Conservation (phyloP, 2,113 vertebrate genomes). For the Semnornis frantzii region DNA sequence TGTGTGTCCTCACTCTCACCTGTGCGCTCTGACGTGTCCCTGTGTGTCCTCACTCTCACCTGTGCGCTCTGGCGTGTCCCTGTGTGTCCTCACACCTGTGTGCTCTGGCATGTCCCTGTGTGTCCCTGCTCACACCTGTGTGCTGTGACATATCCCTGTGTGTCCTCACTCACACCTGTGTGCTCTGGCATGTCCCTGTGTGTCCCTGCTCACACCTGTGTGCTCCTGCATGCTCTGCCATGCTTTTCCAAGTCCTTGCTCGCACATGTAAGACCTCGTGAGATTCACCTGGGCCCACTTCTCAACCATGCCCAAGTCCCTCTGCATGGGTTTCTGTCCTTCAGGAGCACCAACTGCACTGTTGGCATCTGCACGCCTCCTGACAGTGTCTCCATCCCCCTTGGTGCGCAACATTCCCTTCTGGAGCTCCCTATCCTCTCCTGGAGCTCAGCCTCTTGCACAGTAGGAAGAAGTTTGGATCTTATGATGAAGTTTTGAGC, state of each 20-base stretch:
- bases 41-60: not conserved
- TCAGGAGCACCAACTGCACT: too few species aligned
- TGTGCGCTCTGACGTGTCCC: rapidly evolving
- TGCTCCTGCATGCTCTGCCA: not conserved
- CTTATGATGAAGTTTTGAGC: too few species aligned
- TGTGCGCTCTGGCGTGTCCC: rapidly evolving
- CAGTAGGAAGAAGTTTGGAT: too few species aligned
- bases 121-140: not conserved
- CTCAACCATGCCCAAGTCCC: too few species aligned
- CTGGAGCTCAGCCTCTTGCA: too few species aligned
- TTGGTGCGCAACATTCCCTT: too few species aligned
- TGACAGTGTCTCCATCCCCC: too few species aligned
- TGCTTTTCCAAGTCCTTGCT: not conserved
- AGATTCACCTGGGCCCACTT: too few species aligned
- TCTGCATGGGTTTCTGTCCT: too few species aligned
- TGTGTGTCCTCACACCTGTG: not conserved
- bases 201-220: not conserved
- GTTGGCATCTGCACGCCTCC: too few species aligned
- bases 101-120: not conserved
- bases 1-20: rapidly evolving
- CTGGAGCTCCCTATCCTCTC: too few species aligned
- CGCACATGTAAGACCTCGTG: too few species aligned
- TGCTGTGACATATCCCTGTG: rapidly evolving
- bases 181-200: rapidly evolving
- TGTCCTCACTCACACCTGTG: not conserved